These are phyloP conservation scores for Symphodus melops DNA, from an alignment of 2,113 vertebrate genomes.

Conservation along the genomic window DNA sequence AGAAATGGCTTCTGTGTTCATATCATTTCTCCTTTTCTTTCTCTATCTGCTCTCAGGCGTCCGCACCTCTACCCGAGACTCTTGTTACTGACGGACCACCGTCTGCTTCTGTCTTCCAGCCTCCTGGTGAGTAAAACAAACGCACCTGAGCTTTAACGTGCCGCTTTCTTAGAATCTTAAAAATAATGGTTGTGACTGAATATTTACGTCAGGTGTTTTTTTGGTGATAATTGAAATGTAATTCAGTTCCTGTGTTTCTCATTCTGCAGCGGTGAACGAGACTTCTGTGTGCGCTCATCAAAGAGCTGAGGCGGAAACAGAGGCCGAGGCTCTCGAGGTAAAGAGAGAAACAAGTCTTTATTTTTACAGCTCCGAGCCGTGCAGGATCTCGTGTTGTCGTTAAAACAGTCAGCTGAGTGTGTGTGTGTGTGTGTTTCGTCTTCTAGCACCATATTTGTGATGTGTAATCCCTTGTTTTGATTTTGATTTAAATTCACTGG, in stretches of 20 bases:
- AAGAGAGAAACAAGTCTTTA: not conserved
- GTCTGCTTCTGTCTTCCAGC: constrained; percentile 58
- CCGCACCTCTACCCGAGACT: constrained; percentile 41
- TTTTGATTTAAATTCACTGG: not conserved
- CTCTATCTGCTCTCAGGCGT: constrained; percentile 31
- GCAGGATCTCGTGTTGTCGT: not conserved
- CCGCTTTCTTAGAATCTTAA: not conserved
- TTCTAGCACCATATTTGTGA: too few relatives aligned
- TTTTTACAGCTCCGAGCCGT: not conserved
- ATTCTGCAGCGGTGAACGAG: constrained; percentile 63
- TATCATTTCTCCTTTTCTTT: not conserved
- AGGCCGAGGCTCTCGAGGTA: constrained; percentile 70
- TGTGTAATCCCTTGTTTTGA: too few relatives aligned
- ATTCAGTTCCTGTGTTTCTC: not conserved
- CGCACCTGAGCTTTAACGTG: not conserved
- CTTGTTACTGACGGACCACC: constrained; percentile 58
- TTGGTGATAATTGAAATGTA: not conserved
- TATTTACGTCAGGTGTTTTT: not conserved
- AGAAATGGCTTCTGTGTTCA: too few relatives aligned
- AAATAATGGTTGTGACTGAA: not conserved
- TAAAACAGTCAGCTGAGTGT: not conserved
- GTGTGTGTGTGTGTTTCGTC: not conserved
- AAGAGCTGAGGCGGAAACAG: constrained; percentile 20
- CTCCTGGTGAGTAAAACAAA: constrained; percentile 78
- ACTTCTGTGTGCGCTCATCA: constrained; percentile 51